Percentiles rank a stretch among this genome's conserved stretches.
These are phyloP conservation scores for Pseudoips prasinana DNA, from an alignment of 2,888 invertebrate genomes.

Conservation along the genomic window DNA sequence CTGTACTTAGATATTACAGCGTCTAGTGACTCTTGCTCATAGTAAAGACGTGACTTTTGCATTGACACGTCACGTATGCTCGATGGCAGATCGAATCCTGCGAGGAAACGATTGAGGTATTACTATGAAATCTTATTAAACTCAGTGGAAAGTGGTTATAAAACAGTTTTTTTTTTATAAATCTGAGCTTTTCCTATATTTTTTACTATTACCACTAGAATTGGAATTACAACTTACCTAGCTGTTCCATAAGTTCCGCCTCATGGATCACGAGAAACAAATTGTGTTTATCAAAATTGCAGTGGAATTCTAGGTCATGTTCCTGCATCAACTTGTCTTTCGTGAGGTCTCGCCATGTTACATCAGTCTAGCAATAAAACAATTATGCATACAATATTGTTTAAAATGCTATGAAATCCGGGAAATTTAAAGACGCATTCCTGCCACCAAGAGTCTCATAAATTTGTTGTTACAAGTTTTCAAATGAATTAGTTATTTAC, in stretches of 20 bases:
- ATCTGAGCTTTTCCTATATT: no score
- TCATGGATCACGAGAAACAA: constrained; percentile 87
- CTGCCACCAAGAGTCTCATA: no score
- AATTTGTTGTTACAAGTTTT: no score
- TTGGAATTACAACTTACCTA: constrained; percentile 69
- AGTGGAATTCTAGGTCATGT: constrained; percentile 83
- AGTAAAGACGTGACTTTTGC: constrained; percentile 84
- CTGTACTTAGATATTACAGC: constrained; percentile 85
- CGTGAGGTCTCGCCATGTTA: constrained; percentile 88
- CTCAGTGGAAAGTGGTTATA: no score
- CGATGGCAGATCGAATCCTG: constrained; percentile 69
- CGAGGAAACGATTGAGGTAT: not conserved
- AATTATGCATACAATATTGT: not conserved
- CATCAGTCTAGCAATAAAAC: constrained; percentile 53
- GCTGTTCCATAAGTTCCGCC: constrained; percentile 87
- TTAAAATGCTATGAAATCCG: no score
- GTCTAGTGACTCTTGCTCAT: constrained; percentile 84
- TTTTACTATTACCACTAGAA: no score
- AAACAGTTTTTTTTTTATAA: no score
- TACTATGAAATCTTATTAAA: no score
- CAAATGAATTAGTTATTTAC: no score
- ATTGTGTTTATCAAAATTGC: constrained; percentile 84
- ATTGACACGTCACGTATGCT: constrained; percentile 80
- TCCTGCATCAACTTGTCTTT: constrained; percentile 86
- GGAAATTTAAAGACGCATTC: no score